Percentiles rank a stretch among this genome's conserved stretches.
phyloP scores from a whole-genome alignment of 2,888 invertebrate genomes.

The Diabrotica balteata region DNA sequence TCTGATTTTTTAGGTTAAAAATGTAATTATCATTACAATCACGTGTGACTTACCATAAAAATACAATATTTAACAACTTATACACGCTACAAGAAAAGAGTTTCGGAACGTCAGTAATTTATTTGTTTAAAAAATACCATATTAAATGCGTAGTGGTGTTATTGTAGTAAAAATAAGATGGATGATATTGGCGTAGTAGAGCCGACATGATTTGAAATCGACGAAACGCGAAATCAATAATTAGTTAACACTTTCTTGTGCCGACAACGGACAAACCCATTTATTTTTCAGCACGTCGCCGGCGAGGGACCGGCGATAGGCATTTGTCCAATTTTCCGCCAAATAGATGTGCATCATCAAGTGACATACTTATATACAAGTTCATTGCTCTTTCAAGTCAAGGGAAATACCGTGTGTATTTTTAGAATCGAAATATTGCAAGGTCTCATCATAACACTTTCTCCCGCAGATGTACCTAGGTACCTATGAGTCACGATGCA shows the following conservation, averaged over 20 bases:
- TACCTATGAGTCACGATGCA: too few relatives aligned
- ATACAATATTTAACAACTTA: too few relatives aligned
- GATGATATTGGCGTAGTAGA: too few relatives aligned
- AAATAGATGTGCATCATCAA: slow-evolving; percentile 31
- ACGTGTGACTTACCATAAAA: too few relatives aligned
- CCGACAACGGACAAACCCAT: slow-evolving; percentile 8
- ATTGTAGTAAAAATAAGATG: too few relatives aligned
- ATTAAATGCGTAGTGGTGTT: too few relatives aligned
- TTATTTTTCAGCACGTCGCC: slow-evolving; percentile 15
- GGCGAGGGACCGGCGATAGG: slow-evolving; percentile 3
- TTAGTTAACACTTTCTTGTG: slow-evolving; percentile 4
- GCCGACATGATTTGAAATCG: not conserved
- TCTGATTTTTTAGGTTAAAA: too few relatives aligned
- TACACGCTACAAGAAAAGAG: too few relatives aligned
- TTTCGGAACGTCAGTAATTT: too few relatives aligned
- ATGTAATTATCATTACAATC: too few relatives aligned
- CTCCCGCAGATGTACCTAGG: too few relatives aligned
- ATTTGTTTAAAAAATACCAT: too few relatives aligned
- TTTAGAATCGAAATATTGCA: slow-evolving; percentile 20
- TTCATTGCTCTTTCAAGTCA: slow-evolving; percentile 35
- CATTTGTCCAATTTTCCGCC: slow-evolving; percentile 24
- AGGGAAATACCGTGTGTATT: slow-evolving; percentile 32
- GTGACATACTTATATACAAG: slow-evolving; percentile 37
- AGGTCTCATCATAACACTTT: not conserved
- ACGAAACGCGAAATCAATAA: slow-evolving; percentile 6